Base-by-base conservation (phyloP, 2,888 invertebrate species). In the Synanthedon andrenaeformis region DNA sequence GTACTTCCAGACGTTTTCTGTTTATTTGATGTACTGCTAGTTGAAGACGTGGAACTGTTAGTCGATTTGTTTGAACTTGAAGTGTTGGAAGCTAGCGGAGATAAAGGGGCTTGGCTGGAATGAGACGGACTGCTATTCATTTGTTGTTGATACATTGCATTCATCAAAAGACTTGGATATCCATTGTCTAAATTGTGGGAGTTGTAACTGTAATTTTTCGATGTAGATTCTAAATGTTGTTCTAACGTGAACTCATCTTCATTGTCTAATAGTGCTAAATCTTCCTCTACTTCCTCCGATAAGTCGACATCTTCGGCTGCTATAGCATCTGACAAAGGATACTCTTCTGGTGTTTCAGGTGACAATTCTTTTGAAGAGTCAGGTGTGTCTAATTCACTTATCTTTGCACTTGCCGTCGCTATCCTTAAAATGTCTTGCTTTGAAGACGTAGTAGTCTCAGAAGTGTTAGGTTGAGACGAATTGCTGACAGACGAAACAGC, bases 241-340 rank as follows among this genome's bases (percentile, higher is more conserved):
- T 90, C 90, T 58, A 91, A 85, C 51, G 92, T 89, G 58, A 92
- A 89, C 55, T 91, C 91, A 59, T 94, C 94, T 70, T 94, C 94
- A 66, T 91, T 92, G 58, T 94, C 94, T 57, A 94, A 76, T 55
- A 94, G 83, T 0, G 92, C 92, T 56, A 94, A 76, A 69, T 94
- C 93, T 79, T 93, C 93, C 69, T 92, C 92, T 28, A 91, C 91
- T 79, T 92, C 92, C 67, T 92, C 92, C 0, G 91, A 91, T 62
- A 93, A 75, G 65, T 92, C 92, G 11, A 91, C 90, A 62, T 90
- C 91, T 72, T 92, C 92, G 55, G 86, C 89, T 49, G 82, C 86
- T 61, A 89, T 83, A 54, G 89, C 81, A 64, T 89, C 87, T 55
- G 88, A 81, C 60, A 89, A 67, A 12, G 84, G 83, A 57, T 86